Conservation (phyloP, 1,140 invertebrate genomes). For the Xylocopa sonorina region DNA sequence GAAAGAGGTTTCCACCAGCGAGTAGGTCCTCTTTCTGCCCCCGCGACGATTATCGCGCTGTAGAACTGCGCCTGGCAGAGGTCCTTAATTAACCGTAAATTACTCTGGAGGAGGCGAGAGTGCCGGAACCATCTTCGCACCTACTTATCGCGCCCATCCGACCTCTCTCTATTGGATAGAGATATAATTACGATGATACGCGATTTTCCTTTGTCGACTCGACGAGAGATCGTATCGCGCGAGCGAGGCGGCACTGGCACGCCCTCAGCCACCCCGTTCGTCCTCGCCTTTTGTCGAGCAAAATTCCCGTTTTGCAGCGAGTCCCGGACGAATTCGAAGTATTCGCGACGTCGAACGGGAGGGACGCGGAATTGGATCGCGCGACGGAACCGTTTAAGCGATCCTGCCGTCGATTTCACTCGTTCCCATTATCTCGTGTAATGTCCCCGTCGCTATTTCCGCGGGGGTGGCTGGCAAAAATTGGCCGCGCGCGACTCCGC, state of each 20-base stretch:
- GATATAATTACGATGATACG: slow-evolving; percentile 35
- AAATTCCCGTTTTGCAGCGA: not conserved
- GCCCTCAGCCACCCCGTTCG: not conserved
- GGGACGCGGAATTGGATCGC: too few relatives aligned
- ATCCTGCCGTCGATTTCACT: too few relatives aligned
- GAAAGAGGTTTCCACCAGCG: too few relatives aligned
- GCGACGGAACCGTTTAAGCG: too few relatives aligned
- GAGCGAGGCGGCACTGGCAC: too few relatives aligned
- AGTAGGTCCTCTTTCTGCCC: too few relatives aligned
- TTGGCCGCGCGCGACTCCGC: too few relatives aligned
- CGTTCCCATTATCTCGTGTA: too few relatives aligned
- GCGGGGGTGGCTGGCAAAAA: too few relatives aligned
- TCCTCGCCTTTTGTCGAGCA: not conserved
- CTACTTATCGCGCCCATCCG: not conserved
- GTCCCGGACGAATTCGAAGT: not conserved
- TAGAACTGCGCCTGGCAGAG: not conserved
- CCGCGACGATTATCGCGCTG: not conserved
- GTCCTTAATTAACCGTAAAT: slow-evolving; percentile 18
- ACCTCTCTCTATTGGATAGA: slow-evolving; percentile 13
- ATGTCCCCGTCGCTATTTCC: too few relatives aligned
- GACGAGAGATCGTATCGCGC: slow-evolving; percentile 18
- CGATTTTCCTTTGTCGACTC: slow-evolving; percentile 6
- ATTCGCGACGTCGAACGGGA: not conserved
- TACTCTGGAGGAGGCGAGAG: slow-evolving; percentile 1
- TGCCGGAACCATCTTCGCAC: slow-evolving; percentile 1